Conservation (phyloP, 2,113 vertebrate species). For the Sander lucioperca region DNA sequence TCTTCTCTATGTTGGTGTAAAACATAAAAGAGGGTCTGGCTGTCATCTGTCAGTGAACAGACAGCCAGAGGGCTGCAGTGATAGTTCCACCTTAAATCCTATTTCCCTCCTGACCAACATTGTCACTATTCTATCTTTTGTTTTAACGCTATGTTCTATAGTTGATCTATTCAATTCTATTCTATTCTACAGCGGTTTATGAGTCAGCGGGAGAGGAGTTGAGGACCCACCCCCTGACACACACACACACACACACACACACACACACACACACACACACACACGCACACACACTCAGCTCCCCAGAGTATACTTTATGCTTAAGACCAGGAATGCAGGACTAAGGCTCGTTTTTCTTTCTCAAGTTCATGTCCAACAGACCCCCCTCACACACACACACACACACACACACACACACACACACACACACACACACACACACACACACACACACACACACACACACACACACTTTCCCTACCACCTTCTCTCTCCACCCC, state of each 20-base stretch:
- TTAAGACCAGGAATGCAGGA: constrained; percentile 73
- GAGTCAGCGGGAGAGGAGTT: constrained; percentile 12
- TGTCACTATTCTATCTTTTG: background rate
- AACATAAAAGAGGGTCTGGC: background rate
- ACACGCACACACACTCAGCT: constrained; percentile 41
- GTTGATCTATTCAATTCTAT: background rate
- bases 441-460: background rate
- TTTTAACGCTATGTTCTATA: background rate
- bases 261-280: constrained; percentile 33
- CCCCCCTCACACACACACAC: background rate
- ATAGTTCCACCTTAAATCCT: constrained; percentile 5
- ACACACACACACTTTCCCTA: background rate
- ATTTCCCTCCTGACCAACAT: no score
- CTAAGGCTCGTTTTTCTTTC: constrained; percentile 63
- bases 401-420: constrained; percentile 18
- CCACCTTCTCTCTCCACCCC: constrained; percentile 44
- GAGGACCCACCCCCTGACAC: constrained; percentile 11
- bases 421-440: constrained; percentile 22
- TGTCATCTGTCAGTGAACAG: background rate
- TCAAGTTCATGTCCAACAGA: constrained; percentile 78
- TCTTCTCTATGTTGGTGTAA: background rate
- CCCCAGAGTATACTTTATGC: constrained; percentile 60
- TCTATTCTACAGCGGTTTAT: constrained; percentile 15
- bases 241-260: constrained; percentile 24
- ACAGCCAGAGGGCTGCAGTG: background rate